phyloP scores from a whole-genome alignment of 2,888 invertebrate genomes.

The Bembecia ichneumoniformis region DNA sequence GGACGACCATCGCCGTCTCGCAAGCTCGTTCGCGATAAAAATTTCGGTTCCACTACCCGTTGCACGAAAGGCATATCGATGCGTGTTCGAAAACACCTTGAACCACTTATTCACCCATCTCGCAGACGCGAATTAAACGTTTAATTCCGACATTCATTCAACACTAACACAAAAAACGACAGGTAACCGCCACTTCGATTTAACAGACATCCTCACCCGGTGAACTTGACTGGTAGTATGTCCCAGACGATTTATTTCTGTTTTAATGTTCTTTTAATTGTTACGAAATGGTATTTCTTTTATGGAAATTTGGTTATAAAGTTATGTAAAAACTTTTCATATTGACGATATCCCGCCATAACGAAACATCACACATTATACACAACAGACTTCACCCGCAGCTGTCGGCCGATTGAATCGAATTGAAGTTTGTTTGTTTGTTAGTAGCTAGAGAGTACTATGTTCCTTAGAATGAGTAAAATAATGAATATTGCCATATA shows the following conservation, averaged over 20 bases:
- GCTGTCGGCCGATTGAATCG: conserved; percentile 47
- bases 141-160: conserved; percentile 63
- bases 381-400: conserved; percentile 21
- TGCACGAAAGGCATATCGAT: conserved; percentile 89
- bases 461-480: conserved; percentile 10
- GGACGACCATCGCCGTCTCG: conserved; percentile 73
- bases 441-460: too few species aligned
- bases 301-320: conserved; percentile 36
- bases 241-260: conserved; percentile 21
- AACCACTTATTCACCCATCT: conserved; percentile 61
- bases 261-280: conserved; percentile 25
- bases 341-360: conserved; percentile 62
- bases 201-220: conserved; percentile 69
- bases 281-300: conserved; percentile 26
- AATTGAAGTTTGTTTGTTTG: too few species aligned
- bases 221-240: conserved; percentile 48
- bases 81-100: conserved; percentile 34
- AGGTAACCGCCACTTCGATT: conserved; percentile 73
- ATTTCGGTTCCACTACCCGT: conserved; percentile 86
- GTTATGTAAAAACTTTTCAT: conserved; percentile 56
- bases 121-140: conserved; percentile 57
- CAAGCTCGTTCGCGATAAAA: conserved; percentile 79
- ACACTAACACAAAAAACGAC: conserved; percentile 70
- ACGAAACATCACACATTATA: conserved; percentile 18
- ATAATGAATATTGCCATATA: conserved; percentile 30